These are phyloP conservation scores for Turritopsis rubra DNA, from an alignment of 30 jellyfish, hydroid and myxozoan genomes.

Conservation along the genomic window DNA sequence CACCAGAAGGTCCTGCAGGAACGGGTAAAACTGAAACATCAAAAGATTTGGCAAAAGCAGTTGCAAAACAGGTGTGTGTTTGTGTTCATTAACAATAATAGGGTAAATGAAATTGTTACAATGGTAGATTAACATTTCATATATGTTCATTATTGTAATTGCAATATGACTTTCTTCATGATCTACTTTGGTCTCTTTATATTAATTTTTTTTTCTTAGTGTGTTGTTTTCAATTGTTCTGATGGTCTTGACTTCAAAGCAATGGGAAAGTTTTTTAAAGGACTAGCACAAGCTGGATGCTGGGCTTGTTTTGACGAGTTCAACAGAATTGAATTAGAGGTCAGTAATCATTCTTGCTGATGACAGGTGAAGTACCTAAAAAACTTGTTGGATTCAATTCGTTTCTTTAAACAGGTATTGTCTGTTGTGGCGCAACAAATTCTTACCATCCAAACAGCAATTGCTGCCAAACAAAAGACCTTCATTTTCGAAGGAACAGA, in stretches of 20 bases:
- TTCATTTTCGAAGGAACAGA: constrained; percentile 86
- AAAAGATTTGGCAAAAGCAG: constrained; percentile 92
- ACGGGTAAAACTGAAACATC: constrained; percentile 94
- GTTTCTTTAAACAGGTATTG: constrained; percentile 38
- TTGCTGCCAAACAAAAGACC: constrained; percentile 64
- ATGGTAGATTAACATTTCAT: too few species aligned
- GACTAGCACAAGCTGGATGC: constrained; percentile 94
- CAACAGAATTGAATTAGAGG: constrained; percentile 88
- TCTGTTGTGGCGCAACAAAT: constrained; percentile 91
- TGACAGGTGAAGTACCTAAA: background rate
- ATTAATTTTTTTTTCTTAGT: constrained; percentile 33
- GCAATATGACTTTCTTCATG: too few species aligned
- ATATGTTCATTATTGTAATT: too few species aligned
- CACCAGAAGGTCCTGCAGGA: constrained; percentile 99
- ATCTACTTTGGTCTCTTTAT: background rate
- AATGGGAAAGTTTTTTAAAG: constrained; percentile 93
- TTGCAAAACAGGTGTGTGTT: constrained; percentile 79
- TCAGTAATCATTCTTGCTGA: background rate
- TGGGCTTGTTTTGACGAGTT: constrained; percentile 98
- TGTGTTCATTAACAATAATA: background rate
- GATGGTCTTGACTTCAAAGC: constrained; percentile 93
- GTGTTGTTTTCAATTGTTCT: constrained; percentile 91
- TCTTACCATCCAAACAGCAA: constrained; percentile 71
- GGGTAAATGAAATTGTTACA: too few species aligned
- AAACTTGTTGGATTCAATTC: background rate